Base-by-base conservation (phyloP, 2,888 invertebrate species). In the Anticlea derivata region DNA sequence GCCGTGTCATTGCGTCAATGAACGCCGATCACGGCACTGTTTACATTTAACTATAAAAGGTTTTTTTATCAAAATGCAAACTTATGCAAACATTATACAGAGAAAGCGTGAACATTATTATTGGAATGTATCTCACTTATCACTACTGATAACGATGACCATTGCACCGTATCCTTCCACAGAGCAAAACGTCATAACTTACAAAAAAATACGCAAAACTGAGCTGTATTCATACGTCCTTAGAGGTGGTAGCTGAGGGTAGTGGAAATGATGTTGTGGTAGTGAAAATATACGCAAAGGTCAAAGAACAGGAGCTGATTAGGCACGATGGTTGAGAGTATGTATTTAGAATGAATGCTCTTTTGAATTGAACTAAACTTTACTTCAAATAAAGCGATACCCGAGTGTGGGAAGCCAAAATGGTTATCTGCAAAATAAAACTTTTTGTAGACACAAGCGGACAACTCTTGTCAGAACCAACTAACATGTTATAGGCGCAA, bases 241-340 rank as follows among this genome's bases (percentile, higher is more conserved):
- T 55, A 78, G 53, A 58, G 63, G 52, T 41, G 8, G 35, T 22
- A 63, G 55, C 75, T 20, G 29, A 26, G 17, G 69, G 59, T 8
- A 6, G 6, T 8, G 2, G 33, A 10, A 2, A 4, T 24, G 39
- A 34, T 63, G 48, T 58, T 77, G 55, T 46, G 55, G 59, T 49
- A 59, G 56, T 66, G 59, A 63, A 66, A 63, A 58, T 61, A 48
- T 50, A 55, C 48, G 47, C 53, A 66, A 75, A 78, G 88, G 88
- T 89, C 88, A 89, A 87, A 87, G 87, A 83, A 85, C 88, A 85
- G 65, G 66, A 75, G 63, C 79, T 83, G 86, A 86, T 85, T 82
- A 84, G 73, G 61, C 67, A 65, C 69, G 68, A 61, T 66, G 66
- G 73, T 74, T 68, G 73, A 23, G 10, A 38, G 41, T 60, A 60